phyloP scores from a whole-genome alignment of 2,113 vertebrate genomes.

The Aptenodytes patagonicus region DNA sequence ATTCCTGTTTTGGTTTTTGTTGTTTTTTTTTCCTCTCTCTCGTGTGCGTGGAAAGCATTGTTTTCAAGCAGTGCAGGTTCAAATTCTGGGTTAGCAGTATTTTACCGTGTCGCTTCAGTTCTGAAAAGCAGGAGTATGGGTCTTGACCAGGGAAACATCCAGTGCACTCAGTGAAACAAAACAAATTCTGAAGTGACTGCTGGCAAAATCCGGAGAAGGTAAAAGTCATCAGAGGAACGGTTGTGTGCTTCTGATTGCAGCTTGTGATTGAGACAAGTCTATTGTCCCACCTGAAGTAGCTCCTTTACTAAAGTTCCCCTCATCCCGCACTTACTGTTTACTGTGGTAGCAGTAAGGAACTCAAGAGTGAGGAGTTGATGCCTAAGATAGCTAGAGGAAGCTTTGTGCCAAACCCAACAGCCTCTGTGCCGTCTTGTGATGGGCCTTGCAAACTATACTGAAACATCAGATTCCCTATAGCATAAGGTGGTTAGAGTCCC shows the following conservation, averaged over 20 bases:
- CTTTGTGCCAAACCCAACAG: constrained; percentile 32
- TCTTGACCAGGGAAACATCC: constrained; percentile 56
- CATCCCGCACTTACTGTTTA: not conserved
- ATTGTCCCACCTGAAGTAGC: not conserved
- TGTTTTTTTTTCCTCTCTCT: constrained; percentile 26
- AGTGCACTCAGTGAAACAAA: not conserved
- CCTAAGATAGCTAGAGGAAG: not conserved
- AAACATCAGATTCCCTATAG: not conserved
- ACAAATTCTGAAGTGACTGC: not conserved
- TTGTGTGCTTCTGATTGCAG: not conserved
- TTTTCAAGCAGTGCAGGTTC: constrained; percentile 67
- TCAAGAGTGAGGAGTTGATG: not conserved
- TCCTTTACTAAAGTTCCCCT: not conserved
- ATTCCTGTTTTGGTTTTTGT: constrained; percentile 45
- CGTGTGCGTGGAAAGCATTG: constrained; percentile 57
- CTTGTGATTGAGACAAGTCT: not conserved
- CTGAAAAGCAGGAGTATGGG: constrained; percentile 62
- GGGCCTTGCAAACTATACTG: not conserved
- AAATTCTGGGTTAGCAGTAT: constrained; percentile 73
- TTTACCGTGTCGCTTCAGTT: constrained; percentile 64
- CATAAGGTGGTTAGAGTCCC: not conserved
- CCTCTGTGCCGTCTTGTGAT: not conserved
- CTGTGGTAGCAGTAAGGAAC: constrained; percentile 46
- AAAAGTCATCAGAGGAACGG: not conserved
- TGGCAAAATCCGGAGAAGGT: not conserved